Base-by-base conservation (phyloP, 1,140 invertebrate genomes). In the Drosophila novamexicana region DNA sequence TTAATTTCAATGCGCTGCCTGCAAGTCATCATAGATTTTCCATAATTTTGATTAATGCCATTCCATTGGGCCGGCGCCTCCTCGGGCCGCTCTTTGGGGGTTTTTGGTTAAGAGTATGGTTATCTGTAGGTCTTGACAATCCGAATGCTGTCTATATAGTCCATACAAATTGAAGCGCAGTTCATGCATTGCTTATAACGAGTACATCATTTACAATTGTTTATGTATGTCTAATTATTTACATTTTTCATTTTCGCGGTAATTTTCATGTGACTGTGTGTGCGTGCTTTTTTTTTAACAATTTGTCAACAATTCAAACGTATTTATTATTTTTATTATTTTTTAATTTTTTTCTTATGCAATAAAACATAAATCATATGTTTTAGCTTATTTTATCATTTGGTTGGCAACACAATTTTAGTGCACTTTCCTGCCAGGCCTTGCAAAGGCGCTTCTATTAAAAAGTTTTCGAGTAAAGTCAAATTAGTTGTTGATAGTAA, bases 161-260 rank as follows among this genome's bases (percentile, higher is more conserved):
- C 61, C 57, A 58, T 61, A 63, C 37, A 71, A 81, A 75, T 81
- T 57, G 42, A 63, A 75, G 74, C 65, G 63, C 49, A 52, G 66
- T 63, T 36, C 56, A 64, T 66, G 44, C 65, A 54, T 54, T 70
- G 71, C 71, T 75, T 77, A 82, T 76, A 88, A 79, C 76, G 61
- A 88, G 79, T 86, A 86, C 63, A 70, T 86, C 79, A 88, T 86
- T 86, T 86, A 88, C 82, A 86, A 79, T 82, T 77, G 54, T 68
- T 64, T 77, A 75, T 62, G 66, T 72, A 18, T 74, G 22, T 56
- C 37, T 69, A 62, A 69, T 56, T 75, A 81, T 65, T 65, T 76
- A 64, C 61, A 80, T 53, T 49, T 54, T 68, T 49, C 54, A 8
- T 14, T 18, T 61, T 62, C 61, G 62, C 39, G 72, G 8, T 47